Conservation (phyloP, 2,797 vertebrate species). For the Vespertilio murinus region DNA sequence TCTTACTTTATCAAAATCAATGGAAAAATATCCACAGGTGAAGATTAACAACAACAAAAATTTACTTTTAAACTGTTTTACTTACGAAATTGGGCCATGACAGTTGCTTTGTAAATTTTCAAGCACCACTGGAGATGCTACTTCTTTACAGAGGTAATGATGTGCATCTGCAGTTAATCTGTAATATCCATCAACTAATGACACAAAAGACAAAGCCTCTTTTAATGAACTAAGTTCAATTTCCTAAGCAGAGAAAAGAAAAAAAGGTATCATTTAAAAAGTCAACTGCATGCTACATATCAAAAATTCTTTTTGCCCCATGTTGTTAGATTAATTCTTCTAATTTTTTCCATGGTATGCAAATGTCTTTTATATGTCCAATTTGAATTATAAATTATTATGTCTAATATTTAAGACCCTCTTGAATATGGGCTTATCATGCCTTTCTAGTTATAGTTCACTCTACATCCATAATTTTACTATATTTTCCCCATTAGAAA, state of each 20-base stretch:
- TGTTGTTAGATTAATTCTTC: not conserved
- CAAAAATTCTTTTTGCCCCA: not conserved
- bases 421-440: not conserved
- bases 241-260: conserved; percentile 84
- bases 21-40: too few relatives aligned
- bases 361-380: conserved; percentile 24
- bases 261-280: conserved; percentile 38
- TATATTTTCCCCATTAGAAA: not conserved
- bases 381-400: conserved; percentile 29
- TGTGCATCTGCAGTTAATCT: conserved; percentile 94
- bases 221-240: conserved; percentile 93
- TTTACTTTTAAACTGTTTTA: conserved; percentile 41
- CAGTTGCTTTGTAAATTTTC: conserved; percentile 95
- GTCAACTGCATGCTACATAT: not conserved
- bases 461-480: not conserved
- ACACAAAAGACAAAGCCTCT: conserved; percentile 95
- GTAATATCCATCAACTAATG: conserved; percentile 97
- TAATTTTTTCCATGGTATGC: conserved; percentile 30
- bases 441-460: conserved; percentile 2
- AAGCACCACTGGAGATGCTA: conserved; percentile 92
- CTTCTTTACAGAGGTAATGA: conserved; percentile 97
- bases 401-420: not conserved
- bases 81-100: conserved; percentile 97
- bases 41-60: too few relatives aligned
- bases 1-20: too few relatives aligned